A percentile compares a stretch with the other conserved stretches of the same genome.
These are phyloP conservation scores for Labrus mixtus DNA, from an alignment of 2,113 vertebrate genomes.

Conservation along the genomic window DNA sequence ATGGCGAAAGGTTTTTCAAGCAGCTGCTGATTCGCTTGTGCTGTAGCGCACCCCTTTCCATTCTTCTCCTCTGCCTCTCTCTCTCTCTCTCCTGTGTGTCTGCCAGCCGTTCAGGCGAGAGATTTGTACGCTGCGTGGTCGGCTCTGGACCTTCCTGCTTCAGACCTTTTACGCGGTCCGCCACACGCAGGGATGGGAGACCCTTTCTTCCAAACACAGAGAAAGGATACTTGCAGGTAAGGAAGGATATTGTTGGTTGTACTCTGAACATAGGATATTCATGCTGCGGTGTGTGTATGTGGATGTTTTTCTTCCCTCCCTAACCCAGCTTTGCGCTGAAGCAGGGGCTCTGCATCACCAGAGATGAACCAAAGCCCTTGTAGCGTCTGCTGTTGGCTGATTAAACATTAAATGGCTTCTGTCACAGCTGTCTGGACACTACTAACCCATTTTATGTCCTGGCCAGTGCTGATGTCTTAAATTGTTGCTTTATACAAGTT, in stretches of 20 bases:
- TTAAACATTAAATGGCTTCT: slow-evolving; percentile 11
- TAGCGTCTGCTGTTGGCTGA: slow-evolving; percentile 28
- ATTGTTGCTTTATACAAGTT: slow-evolving; percentile 3
- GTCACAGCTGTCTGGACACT: slow-evolving; percentile 8
- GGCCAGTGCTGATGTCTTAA: background rate
- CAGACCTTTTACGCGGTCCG: slow-evolving; percentile 96
- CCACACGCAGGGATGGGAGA: slow-evolving; percentile 94
- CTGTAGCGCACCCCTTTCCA: slow-evolving; percentile 73
- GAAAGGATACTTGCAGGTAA: slow-evolving; percentile 92
- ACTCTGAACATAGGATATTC: slow-evolving; percentile 32
- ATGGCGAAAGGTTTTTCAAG: slow-evolving; percentile 93
- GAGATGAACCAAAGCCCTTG: slow-evolving; percentile 36
- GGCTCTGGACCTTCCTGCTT: slow-evolving; percentile 96
- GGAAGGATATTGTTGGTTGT: slow-evolving; percentile 5
- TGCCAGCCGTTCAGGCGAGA: slow-evolving; percentile 90
- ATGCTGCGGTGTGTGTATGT: slow-evolving; percentile 41
- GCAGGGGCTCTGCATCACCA: slow-evolving; percentile 52
- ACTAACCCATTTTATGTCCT: slow-evolving; percentile 24
- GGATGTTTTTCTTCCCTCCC: slow-evolving; percentile 13
- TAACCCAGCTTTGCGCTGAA: slow-evolving; percentile 36
- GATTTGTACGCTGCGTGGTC: slow-evolving; percentile 90
- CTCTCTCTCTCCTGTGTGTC: slow-evolving; percentile 43
- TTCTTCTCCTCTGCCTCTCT: slow-evolving; percentile 55
- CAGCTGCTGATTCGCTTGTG: slow-evolving; percentile 98
- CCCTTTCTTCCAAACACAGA: slow-evolving; percentile 87